Evolutionary conservation across 2,113 vertebrate genomes (phyloP).

Genomic region (Oreotrochilus melanogaster): DNA sequence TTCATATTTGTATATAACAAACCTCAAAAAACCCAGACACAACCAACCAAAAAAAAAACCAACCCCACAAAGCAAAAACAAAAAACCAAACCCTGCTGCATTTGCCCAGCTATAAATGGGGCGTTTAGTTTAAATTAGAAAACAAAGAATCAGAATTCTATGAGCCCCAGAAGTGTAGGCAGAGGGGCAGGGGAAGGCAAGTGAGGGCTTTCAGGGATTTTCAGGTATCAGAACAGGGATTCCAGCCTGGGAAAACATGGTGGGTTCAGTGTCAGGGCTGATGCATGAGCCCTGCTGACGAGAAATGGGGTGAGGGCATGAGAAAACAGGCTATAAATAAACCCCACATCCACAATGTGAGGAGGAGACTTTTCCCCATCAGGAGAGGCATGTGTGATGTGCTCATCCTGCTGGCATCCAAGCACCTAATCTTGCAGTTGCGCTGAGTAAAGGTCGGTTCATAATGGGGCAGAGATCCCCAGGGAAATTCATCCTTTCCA

Average conservation of each 20-base stretch:
- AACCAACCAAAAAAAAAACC: too few species aligned
- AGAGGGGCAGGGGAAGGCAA: not conserved
- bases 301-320: not conserved
- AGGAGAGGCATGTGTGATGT: not conserved
- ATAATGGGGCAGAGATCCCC: not conserved
- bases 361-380: not conserved
- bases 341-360: not conserved
- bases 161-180: rapidly evolving
- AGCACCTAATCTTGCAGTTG: slow-evolving; percentile 31
- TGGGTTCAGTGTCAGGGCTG: not conserved
- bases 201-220: too few species aligned
- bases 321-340: not conserved
- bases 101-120: not conserved
- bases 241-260: not conserved
- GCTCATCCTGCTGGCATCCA: slow-evolving; percentile 7
- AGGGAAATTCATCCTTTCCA: not conserved
- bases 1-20: not conserved
- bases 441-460: not conserved
- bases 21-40: not conserved
- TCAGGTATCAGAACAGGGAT: not conserved
- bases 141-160: not conserved
- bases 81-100: not conserved
- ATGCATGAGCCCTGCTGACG: not conserved
- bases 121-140: not conserved
- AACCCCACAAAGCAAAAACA: too few species aligned